Evolutionary conservation across 1,140 invertebrate genomes (phyloP).

Genomic region (Calephelis nemesis): DNA sequence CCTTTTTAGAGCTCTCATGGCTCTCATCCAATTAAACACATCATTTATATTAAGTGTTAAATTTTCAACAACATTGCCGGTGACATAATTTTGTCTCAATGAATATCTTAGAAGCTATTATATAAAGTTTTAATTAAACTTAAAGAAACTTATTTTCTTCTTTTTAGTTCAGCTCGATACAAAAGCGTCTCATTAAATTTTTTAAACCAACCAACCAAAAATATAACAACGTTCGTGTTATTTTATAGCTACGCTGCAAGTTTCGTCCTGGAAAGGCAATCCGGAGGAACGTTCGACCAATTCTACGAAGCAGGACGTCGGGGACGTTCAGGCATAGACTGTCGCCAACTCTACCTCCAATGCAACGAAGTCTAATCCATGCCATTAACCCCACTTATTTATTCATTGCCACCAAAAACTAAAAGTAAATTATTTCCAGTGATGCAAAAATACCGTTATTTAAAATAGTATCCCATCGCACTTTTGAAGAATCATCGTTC

Average conservation of each 20-base stretch:
- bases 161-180: too few species aligned
- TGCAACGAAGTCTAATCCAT: constrained; percentile 90
- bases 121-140: too few species aligned
- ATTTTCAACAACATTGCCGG: too few species aligned
- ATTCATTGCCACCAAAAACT: constrained; percentile 32
- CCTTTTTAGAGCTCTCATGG: too few species aligned
- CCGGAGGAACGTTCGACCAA: constrained; percentile 86
- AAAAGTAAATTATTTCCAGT: constrained; percentile 20
- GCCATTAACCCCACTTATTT: constrained; percentile 16
- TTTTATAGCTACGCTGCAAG: constrained; percentile 89
- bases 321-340: constrained; percentile 91
- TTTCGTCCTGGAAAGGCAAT: constrained; percentile 88
- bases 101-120: too few species aligned
- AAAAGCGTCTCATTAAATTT: too few species aligned
- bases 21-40: too few species aligned
- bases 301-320: constrained; percentile 90
- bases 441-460: constrained; percentile 31
- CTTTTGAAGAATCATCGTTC: neutral
- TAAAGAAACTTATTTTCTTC: too few species aligned
- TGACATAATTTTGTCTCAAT: too few species aligned
- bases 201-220: neutral
- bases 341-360: constrained; percentile 88
- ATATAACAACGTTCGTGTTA: constrained; percentile 6
- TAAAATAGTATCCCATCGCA: constrained; percentile 51
- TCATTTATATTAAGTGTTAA: too few species aligned